Base-by-base conservation (phyloP, 2,113 vertebrate species). In the Equus quagga region DNA sequence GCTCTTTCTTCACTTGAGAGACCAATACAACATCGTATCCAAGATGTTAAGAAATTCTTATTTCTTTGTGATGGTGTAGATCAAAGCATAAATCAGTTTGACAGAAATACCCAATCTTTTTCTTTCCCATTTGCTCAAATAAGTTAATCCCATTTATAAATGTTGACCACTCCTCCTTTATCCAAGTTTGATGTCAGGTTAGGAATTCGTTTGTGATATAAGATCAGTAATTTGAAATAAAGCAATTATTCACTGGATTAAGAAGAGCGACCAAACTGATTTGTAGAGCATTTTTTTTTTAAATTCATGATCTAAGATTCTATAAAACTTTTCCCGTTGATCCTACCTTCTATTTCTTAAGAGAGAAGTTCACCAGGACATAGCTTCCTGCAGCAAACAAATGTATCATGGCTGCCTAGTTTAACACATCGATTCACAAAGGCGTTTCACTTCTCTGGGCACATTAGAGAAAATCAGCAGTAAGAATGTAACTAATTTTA, bases 91-190 rank as follows among this genome's bases (percentile, higher is more conserved):
- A 92, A 84, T 90, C 70, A 84, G 17, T 75, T 88, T 72, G 67
- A 91, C 33, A 70, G 76, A 94, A 94, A 81, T 93, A 54, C 12
- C 84, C 41, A 62, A 15, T 79, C 56, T 49, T 97, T 89, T 75
- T 69, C 56, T 81, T 92, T 94, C 44, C 58, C 87, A n/a, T 96
- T 95, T 91, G 82, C 54, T 62, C 49, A 81, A 76, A 78, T 92
- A 90, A 96, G 21, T 84, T 96, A 58, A 83, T 89, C 44, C 79
- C 49, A 91, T 92, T 97, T 92, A 54, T 94, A 90, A 95, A 84
- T 87, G 36, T 95, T 96, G 51, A 64, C 19, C 7, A 54, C 24
- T 67, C 58, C 36, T 92, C 80, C 44, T 82, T 58, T 94, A 69
- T 69, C 41, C 56, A 93, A n/a, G n/a, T 64, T 64, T 91, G 49